phyloP scores from a whole-genome alignment of 1,140 invertebrate genomes.

The Drosophila nebulosa region DNA sequence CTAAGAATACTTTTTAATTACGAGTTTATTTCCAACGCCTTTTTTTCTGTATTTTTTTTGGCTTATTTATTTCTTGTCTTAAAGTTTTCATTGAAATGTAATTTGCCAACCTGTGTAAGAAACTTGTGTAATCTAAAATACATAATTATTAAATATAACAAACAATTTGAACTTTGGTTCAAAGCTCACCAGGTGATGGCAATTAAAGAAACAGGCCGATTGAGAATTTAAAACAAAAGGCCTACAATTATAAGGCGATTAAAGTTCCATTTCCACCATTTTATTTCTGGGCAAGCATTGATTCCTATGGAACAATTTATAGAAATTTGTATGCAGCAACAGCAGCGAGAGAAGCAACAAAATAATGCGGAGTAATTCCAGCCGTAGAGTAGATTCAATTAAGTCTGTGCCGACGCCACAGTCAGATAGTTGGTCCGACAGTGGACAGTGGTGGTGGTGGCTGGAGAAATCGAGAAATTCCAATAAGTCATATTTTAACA shows the following conservation, averaged over 20 bases:
- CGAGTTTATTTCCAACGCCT: too few species aligned
- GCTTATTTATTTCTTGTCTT: too few species aligned
- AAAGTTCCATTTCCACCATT: neutral
- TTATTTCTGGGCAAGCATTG: too few species aligned
- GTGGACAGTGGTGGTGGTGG: neutral
- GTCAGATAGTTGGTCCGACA: neutral
- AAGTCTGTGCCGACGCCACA: slow-evolving; percentile 6
- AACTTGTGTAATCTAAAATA: neutral
- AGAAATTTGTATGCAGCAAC: slow-evolving; percentile 36
- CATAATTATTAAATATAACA: neutral
- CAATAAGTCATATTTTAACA: slow-evolving; percentile 49
- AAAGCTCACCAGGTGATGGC: neutral
- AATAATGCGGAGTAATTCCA: slow-evolving; percentile 15
- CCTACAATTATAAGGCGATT: slow-evolving; percentile 22
- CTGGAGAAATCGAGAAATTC: slow-evolving; percentile 31
- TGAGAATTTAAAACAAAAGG: slow-evolving; percentile 10
- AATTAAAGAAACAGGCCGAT: neutral
- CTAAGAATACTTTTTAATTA: too few species aligned
- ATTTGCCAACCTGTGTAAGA: too few species aligned
- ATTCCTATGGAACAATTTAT: too few species aligned
- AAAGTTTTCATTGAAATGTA: too few species aligned
- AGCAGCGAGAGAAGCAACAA: neutral
- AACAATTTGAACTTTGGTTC: neutral
- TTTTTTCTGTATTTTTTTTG: too few species aligned
- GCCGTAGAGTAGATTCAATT: slow-evolving; percentile 52